phyloP scores from a whole-genome alignment of 2,888 invertebrate species.

The Rhogogaster chlorosoma region DNA sequence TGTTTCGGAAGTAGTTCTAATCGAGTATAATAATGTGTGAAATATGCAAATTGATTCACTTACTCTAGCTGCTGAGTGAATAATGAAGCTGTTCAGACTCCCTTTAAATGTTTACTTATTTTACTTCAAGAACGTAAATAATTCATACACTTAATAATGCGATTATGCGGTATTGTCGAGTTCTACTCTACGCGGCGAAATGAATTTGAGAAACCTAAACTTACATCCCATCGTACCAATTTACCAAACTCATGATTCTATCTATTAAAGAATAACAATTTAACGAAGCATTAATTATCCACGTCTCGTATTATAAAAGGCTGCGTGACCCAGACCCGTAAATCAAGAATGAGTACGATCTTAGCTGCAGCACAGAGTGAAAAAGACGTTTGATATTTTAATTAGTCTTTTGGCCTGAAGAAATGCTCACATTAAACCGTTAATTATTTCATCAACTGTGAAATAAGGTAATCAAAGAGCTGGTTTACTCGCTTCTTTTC shows the following conservation, averaged over 20 bases:
- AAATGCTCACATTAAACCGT: constrained; percentile 21
- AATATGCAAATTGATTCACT: not conserved
- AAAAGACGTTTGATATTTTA: constrained; percentile 39
- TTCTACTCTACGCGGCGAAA: not conserved
- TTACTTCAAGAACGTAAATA: not conserved
- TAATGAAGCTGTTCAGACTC: not conserved
- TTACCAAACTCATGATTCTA: not conserved
- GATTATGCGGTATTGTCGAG: not conserved
- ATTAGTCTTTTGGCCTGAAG: not conserved
- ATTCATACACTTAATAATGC: constrained; percentile 11
- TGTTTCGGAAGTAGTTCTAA: not conserved
- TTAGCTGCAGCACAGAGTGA: not conserved
- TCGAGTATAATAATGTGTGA: not conserved
- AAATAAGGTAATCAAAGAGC: constrained; percentile 13
- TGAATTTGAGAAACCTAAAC: not conserved
- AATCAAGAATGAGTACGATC: constrained; percentile 1
- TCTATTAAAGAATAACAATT: constrained; percentile 1
- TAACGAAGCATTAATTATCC: constrained; percentile 7
- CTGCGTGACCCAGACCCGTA: constrained; percentile 32
- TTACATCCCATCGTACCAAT: not conserved
- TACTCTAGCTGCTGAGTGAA: not conserved
- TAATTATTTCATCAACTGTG: constrained; percentile 15
- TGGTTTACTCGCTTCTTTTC: not conserved
- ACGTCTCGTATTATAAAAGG: constrained; percentile 18
- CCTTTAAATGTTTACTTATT: not conserved